These are phyloP conservation scores for Numida meleagris DNA, from an alignment of 2,113 vertebrate genomes.

Conservation along the genomic window DNA sequence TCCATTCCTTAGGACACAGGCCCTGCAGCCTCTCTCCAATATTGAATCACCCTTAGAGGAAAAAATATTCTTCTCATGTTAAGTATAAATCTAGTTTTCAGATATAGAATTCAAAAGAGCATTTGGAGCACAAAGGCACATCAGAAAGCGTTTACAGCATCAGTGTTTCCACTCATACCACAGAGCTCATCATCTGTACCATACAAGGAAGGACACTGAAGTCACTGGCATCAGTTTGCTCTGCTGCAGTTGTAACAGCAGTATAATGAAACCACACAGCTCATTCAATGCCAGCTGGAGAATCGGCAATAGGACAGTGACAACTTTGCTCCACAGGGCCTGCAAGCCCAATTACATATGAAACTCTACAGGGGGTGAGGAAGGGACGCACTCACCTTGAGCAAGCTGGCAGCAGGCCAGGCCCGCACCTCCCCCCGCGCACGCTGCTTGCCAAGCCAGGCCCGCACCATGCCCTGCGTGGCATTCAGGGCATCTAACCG, in stretches of 20 bases:
- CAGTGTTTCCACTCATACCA: constrained; percentile 52
- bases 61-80: fast-evolving
- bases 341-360: fast-evolving
- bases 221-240: fast-evolving
- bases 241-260: fast-evolving
- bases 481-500: fast-evolving
- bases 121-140: background rate
- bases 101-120: fast-evolving
- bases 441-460: too few relatives aligned
- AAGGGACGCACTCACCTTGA: background rate
- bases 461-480: background rate
- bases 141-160: constrained; percentile 76
- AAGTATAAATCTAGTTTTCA: fast-evolving
- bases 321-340: too few relatives aligned
- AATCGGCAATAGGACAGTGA: fast-evolving
- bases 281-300: fast-evolving
- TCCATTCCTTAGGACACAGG: fast-evolving
- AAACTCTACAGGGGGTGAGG: fast-evolving
- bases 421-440: too few relatives aligned
- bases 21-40: fast-evolving
- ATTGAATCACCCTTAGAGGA: fast-evolving
- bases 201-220: fast-evolving
- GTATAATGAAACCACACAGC: fast-evolving
- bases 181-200: constrained; percentile 57
- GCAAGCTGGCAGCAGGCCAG: fast-evolving